These are phyloP conservation scores for Halesus radiatus DNA, from an alignment of 1,140 invertebrate genomes.

Conservation along the genomic window DNA sequence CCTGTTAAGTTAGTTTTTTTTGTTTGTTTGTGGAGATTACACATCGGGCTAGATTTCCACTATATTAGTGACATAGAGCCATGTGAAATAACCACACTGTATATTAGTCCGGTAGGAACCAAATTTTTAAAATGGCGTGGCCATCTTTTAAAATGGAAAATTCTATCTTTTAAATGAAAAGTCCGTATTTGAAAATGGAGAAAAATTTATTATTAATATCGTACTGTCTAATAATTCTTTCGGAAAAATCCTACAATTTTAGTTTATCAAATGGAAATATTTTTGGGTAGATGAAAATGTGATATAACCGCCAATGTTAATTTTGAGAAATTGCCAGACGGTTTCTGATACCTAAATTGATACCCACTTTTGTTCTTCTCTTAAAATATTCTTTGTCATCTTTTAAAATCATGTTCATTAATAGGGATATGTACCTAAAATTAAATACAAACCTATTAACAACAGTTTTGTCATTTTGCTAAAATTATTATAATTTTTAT, in stretches of 20 bases:
- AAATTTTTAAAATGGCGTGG: neutral
- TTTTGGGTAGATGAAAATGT: conserved; percentile 19
- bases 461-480: neutral
- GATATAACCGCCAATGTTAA: neutral
- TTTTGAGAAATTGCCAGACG: conserved; percentile 18
- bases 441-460: too few species aligned
- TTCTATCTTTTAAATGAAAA: conserved; percentile 11
- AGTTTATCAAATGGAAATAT: conserved; percentile 3
- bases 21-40: conserved; percentile 44
- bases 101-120: conserved; percentile 30
- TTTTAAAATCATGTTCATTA: neutral
- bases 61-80: conserved; percentile 59
- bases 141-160: conserved; percentile 14
- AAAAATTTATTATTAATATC: conserved; percentile 19
- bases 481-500: neutral
- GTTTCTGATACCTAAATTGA: conserved; percentile 15
- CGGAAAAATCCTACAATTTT: neutral
- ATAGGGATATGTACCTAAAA: neutral
- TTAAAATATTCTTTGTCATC: neutral
- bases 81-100: conserved; percentile 49
- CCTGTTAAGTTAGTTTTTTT: conserved; percentile 29
- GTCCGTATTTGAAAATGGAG: conserved; percentile 9
- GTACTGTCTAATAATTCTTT: neutral
- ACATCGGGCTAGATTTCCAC: conserved; percentile 57
- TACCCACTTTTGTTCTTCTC: neutral